Conservation (phyloP, 92 coral and sea anemone genomes). For the Virgularia gustaviana region DNA sequence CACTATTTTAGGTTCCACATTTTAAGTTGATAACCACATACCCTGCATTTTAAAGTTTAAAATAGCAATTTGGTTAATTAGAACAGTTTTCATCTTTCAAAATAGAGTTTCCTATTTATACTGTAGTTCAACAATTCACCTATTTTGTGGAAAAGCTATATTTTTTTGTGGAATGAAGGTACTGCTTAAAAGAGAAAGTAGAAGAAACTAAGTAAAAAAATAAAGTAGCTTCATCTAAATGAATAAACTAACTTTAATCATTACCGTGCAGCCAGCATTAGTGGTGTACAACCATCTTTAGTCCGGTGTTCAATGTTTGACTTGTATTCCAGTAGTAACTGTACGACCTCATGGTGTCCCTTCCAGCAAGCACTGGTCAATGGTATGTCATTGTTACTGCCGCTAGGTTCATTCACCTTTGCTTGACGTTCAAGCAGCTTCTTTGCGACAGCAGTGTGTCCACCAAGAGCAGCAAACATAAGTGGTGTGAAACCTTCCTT, state of each 20-base stretch:
- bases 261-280: conserved; percentile 99
- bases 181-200: conserved; percentile 2
- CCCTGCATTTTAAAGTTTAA: too few relatives aligned
- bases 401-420: conserved; percentile 97
- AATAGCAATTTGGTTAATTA: too few relatives aligned
- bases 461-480: conserved; percentile 99
- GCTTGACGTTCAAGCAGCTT: conserved; percentile 85
- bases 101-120: too few relatives aligned
- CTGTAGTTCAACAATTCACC: too few relatives aligned
- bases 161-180: background rate
- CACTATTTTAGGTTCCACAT: too few relatives aligned
- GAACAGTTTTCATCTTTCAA: too few relatives aligned
- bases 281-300: conserved; percentile 99
- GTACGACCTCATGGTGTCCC: conserved; percentile 97
- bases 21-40: too few relatives aligned
- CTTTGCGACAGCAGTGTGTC: conserved; percentile 95
- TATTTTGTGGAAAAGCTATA: too few relatives aligned
- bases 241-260: background rate
- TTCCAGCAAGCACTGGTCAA: conserved; percentile 99
- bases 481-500: conserved; percentile 99
- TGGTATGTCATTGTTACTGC: conserved; percentile 97
- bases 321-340: conserved; percentile 79
- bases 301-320: conserved; percentile 98
- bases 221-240: background rate
- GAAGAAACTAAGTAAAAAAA: background rate